phyloP scores from a whole-genome alignment of 2,113 vertebrate genomes.

The Hepsetus odoe region DNA sequence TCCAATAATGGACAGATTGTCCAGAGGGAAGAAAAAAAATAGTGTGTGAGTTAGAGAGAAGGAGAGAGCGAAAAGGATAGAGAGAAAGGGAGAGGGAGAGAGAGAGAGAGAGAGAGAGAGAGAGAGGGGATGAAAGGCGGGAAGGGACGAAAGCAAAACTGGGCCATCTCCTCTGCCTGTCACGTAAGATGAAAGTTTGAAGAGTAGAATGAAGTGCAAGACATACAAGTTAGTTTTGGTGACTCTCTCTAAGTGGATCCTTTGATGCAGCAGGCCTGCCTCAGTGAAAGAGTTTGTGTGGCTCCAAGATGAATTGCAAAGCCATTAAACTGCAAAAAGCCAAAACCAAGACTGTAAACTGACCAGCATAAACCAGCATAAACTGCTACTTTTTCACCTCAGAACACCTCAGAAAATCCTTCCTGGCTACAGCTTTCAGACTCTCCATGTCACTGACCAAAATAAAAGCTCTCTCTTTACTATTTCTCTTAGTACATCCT shows the following conservation, averaged over 20 bases:
- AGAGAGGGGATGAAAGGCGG: conserved; percentile 46
- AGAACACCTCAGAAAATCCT: too few relatives aligned
- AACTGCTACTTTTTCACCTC: too few relatives aligned
- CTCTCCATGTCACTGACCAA: too few relatives aligned
- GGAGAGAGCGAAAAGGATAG: too few relatives aligned
- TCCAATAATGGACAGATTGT: conserved; percentile 61
- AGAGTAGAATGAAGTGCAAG: not conserved
- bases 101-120: too few relatives aligned
- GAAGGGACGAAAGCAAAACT: conserved; percentile 25
- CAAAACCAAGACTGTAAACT: too few relatives aligned
- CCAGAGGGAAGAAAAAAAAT: conserved; percentile 51
- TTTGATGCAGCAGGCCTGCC: not conserved
- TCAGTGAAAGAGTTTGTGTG: not conserved
- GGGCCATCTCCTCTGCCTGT: conserved; percentile 66
- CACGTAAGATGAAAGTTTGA: conserved; percentile 57
- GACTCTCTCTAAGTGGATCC: conserved; percentile 26
- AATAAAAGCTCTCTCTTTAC: too few relatives aligned
- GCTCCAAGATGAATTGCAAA: not conserved
- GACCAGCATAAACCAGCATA: too few relatives aligned
- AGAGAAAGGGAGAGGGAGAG: too few relatives aligned
- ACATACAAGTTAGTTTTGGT: conserved; percentile 5
- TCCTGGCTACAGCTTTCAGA: too few relatives aligned
- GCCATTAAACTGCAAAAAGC: conserved; percentile 18
- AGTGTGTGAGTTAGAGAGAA: too few relatives aligned
- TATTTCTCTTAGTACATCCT: too few relatives aligned